phyloP scores from a whole-genome alignment of 2,113 vertebrate species.

The Paratilapia polleni region DNA sequence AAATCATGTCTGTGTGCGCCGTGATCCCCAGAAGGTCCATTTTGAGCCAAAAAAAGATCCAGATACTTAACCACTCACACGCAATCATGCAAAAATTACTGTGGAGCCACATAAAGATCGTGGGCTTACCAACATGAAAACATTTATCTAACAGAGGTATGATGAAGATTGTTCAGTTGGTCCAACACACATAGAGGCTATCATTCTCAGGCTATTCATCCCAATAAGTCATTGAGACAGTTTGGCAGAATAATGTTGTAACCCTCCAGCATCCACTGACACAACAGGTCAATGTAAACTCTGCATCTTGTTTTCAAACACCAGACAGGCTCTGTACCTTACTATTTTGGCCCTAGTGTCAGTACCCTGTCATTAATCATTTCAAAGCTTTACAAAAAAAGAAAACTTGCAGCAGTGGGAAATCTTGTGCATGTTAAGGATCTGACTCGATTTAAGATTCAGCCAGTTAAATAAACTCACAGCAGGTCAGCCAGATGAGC shows the following conservation, averaged over 20 bases:
- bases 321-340: not conserved
- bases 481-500: not conserved
- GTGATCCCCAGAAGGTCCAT: too few species aligned
- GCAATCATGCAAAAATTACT: not conserved
- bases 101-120: not conserved
- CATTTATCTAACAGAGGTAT: not conserved
- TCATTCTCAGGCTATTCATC: not conserved
- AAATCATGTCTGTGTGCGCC: not conserved
- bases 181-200: not conserved
- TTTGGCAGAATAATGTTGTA: not conserved
- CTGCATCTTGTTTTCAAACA: not conserved
- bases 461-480: conserved; percentile 5
- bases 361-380: not conserved
- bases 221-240: not conserved
- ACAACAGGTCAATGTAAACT: not conserved
- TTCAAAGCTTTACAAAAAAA: not conserved
- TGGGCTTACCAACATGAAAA: not conserved
- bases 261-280: not conserved
- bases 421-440: not conserved
- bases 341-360: not conserved
- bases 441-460: not conserved
- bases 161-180: not conserved
- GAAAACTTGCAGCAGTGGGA: conserved; percentile 34
- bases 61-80: not conserved
- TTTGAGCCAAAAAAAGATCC: not conserved